A percentile compares a stretch with the other conserved stretches of the same genome.
Evolutionary conservation across 92 coral and sea anemone species (phyloP).

Genomic region (Plumapathes pennacea): DNA sequence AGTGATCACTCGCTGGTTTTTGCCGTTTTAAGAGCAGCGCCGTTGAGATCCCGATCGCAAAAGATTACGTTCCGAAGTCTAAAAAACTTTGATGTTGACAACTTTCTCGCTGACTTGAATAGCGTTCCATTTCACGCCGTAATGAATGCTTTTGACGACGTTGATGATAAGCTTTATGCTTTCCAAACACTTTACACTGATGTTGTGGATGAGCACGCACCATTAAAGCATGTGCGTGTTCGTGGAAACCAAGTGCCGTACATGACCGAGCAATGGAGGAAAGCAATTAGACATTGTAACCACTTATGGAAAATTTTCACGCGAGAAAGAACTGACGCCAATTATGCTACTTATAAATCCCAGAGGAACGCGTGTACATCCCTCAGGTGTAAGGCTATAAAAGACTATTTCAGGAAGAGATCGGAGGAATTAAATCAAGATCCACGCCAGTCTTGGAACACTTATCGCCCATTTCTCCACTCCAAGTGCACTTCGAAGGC

Average conservation of each 20-base stretch:
- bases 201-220: slow-evolving; percentile 36
- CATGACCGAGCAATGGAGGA: slow-evolving; percentile 26
- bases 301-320: slow-evolving; percentile 27
- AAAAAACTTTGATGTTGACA: slow-evolving; percentile 15
- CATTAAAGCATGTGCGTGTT: slow-evolving; percentile 16
- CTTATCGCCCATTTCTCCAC: slow-evolving; percentile 44
- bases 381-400: slow-evolving; percentile 15
- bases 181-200: slow-evolving; percentile 3
- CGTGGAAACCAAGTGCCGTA: slow-evolving; percentile 47
- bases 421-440: slow-evolving; percentile 7
- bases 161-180: slow-evolving; percentile 3
- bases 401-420: slow-evolving; percentile 9
- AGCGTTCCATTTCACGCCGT: slow-evolving; percentile 11
- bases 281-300: slow-evolving; percentile 39
- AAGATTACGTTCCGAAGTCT: slow-evolving; percentile 14
- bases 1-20: slow-evolving; percentile 25
- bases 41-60: slow-evolving; percentile 20
- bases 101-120: slow-evolving; percentile 20
- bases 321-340: slow-evolving; percentile 7
- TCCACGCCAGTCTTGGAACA: slow-evolving; percentile 29
- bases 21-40: slow-evolving; percentile 10
- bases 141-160: slow-evolving; percentile 26
- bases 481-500: slow-evolving; percentile 19
- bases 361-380: slow-evolving; percentile 19
- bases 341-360: slow-evolving; percentile 10